Percentiles rank a stretch among this genome's conserved stretches.
Evolutionary conservation across 2,888 invertebrate genomes (phyloP).

Genomic region (Galerucella pusilla): DNA sequence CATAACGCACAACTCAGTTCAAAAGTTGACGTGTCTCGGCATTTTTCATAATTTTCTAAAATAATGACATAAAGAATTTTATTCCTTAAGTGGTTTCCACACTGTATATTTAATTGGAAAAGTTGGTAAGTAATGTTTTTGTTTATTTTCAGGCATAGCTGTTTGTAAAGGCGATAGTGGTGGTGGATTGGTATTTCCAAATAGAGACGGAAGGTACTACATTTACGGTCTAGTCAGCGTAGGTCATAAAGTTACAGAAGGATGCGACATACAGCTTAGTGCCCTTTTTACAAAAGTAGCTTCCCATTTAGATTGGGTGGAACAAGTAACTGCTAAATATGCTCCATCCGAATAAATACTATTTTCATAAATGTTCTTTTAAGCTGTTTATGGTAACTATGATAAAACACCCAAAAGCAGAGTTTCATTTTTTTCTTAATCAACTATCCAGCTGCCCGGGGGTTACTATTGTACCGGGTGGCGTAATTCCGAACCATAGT

Average conservation of each 20-base stretch:
- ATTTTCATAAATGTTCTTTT: slow-evolving; percentile 1
- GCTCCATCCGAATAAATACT: not conserved
- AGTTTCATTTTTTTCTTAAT: no score
- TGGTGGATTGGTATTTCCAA: slow-evolving; percentile 63
- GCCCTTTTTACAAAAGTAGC: slow-evolving; percentile 48
- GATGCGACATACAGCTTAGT: slow-evolving; percentile 46
- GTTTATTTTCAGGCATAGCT: slow-evolving; percentile 53
- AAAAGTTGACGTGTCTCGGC: no score
- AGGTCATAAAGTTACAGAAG: slow-evolving; percentile 27
- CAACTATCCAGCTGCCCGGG: no score
- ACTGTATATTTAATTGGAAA: no score
- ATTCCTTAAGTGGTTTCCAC: no score
- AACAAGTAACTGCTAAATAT: slow-evolving; percentile 29
- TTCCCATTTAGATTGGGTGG: slow-evolving; percentile 42
- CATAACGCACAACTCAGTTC: no score
- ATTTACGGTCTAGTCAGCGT: slow-evolving; percentile 66
- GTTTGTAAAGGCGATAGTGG: slow-evolving; percentile 67
- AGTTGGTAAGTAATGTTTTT: not conserved
- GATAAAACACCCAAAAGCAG: no score
- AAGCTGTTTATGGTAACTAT: no score
- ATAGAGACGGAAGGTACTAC: slow-evolving; percentile 59
- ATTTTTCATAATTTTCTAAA: no score
- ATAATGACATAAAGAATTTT: no score
- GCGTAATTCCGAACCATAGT: no score
- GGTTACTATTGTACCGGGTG: no score